Base-by-base conservation (phyloP, 2,888 invertebrate genomes). In the Hyppa rectilinea region DNA sequence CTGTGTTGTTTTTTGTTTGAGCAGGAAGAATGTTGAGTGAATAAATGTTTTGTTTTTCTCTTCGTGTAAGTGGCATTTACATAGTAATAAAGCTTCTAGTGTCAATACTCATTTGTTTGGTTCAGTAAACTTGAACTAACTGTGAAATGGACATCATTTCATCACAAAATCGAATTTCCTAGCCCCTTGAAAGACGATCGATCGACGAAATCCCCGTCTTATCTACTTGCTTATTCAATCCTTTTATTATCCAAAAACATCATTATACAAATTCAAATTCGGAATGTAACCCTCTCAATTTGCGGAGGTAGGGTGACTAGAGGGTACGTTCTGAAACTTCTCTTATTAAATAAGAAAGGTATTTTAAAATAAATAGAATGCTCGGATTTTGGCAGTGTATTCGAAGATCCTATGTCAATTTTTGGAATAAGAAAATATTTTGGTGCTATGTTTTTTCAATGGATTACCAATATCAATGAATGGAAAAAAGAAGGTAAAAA, bases 181-280 rank as follows among this genome's bases (percentile, higher is more conserved):
- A 67, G 64, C 61, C 64, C 58, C 68, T 66, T 61, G 63, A 67
- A 74, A 65, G 81, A 62, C 81, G 71, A 73, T 84, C 80, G 80
- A 82, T 85, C 77, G 79, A 60, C 71, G 31, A 74, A 79, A 84
- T 82, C 86, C 83, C 79, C 80, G 75, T 77, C 85, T 83, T 82
- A 81, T 84, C 81, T 82, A 77, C 82, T 81, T 80, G 83, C 83
- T 84, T 85, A 85, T 85, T 86, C 84, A 86, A 85, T 87, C 87
- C 86, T 85, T 88, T 85, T 86, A 87, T 87, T 87, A 88, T 85
- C 85, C 85, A 84, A 87, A 85, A 87, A 89, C 85, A 87, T 84
- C 87, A 83, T 86, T 87, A 85, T 83, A 87, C 82, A 84, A 87
- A 88, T 88, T 88, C 85, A 87, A 86, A 88, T 85, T 85, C 81